Conservation (phyloP, 2,113 vertebrate species). For the Physeter macrocephalus region DNA sequence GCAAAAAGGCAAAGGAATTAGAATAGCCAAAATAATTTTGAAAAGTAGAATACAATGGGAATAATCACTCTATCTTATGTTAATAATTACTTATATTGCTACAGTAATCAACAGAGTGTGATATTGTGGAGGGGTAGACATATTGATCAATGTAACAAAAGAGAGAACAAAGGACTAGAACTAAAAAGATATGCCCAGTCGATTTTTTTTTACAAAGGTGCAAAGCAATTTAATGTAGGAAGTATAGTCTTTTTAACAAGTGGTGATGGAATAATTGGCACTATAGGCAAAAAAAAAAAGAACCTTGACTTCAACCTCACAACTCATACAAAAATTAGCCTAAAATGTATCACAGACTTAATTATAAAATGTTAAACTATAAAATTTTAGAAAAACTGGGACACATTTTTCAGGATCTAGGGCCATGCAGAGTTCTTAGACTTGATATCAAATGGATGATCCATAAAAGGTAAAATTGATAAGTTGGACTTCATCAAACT, state of each 20-base stretch:
- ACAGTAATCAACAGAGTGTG: not conserved
- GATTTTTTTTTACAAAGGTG: not conserved
- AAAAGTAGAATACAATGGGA: not conserved
- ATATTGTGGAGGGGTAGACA: not conserved
- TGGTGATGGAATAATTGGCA: not conserved
- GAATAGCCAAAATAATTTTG: not conserved
- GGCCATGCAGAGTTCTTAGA: not conserved
- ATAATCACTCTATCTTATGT: not conserved
- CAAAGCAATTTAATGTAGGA: not conserved
- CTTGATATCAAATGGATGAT: not conserved
- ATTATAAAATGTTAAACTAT: not conserved
- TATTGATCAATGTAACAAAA: not conserved
- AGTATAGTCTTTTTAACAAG: not conserved
- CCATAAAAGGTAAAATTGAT: not conserved
- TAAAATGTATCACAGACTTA: not conserved
- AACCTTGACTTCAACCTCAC: not conserved
- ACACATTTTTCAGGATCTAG: not conserved
- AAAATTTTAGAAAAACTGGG: not conserved
- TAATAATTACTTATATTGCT: not conserved
- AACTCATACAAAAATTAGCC: not conserved
- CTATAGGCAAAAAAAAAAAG: not conserved
- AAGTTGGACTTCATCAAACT: not conserved
- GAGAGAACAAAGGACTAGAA: not conserved
- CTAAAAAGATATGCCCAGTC: not conserved
- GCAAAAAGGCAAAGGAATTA: not conserved